Conservation (phyloP, 2,888 invertebrate species). For the Synanthedon vespiformis region DNA sequence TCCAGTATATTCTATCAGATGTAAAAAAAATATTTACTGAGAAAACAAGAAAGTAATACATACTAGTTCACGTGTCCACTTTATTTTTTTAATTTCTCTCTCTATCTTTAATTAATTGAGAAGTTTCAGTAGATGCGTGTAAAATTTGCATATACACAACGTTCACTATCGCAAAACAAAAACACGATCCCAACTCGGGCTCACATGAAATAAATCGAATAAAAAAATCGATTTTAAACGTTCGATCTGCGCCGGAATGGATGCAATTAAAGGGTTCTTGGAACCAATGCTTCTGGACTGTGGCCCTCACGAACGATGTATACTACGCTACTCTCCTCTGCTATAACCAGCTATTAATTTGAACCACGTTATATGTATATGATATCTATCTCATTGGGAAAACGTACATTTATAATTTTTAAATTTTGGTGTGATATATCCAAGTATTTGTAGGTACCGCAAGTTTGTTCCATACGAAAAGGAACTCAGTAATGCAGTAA, state of each 20-base stretch:
- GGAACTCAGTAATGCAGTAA: no score
- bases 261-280: conserved; percentile 67
- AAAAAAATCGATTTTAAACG: conserved; percentile 67
- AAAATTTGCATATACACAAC: conserved; percentile 67
- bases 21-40: no score
- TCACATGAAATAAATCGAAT: conserved; percentile 62
- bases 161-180: conserved; percentile 56
- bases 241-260: conserved; percentile 61
- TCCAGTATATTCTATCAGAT: no score
- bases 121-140: conserved; percentile 64
- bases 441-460: no score
- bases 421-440: no score
- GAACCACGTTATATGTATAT: no score
- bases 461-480: no score
- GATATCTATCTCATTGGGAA: no score
- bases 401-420: no score
- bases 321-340: not conserved
- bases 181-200: conserved; percentile 51
- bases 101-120: conserved; percentile 54
- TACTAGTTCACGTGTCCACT: not conserved
- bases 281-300: conserved; percentile 42
- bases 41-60: no score
- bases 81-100: conserved; percentile 9
- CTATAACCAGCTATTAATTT: no score
- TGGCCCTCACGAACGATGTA: conserved; percentile 35